phyloP scores from a whole-genome alignment of 2,888 invertebrate species.

The Agrotis segetum region DNA sequence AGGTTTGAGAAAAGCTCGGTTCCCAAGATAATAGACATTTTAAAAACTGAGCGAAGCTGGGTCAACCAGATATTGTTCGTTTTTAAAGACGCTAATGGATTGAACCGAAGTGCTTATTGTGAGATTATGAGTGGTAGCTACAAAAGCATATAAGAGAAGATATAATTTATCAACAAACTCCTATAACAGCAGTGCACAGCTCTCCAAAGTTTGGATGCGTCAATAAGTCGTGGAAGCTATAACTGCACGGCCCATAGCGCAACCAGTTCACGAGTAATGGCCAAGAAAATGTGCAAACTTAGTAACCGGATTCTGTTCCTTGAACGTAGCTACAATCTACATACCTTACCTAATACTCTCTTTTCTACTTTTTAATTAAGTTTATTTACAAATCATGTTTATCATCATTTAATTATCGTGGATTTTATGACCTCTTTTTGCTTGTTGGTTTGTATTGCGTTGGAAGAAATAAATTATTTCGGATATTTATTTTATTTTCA shows the following conservation, averaged over 20 bases:
- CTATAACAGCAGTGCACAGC: slow-evolving; percentile 27
- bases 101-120: too few relatives aligned
- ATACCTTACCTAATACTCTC: too few relatives aligned
- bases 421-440: neutral
- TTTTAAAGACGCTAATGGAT: neutral
- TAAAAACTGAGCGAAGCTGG: too few relatives aligned
- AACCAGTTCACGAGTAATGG: slow-evolving; percentile 74
- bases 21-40: too few relatives aligned
- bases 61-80: too few relatives aligned
- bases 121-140: too few relatives aligned
- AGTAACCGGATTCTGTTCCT: slow-evolving; percentile 79
- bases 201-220: slow-evolving; percentile 72
- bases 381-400: slow-evolving; percentile 10
- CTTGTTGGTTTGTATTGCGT: too few relatives aligned
- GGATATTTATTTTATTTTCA: too few relatives aligned
- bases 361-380: slow-evolving; percentile 14
- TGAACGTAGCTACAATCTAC: slow-evolving; percentile 39
- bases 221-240: slow-evolving; percentile 82
- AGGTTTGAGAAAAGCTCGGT: too few relatives aligned
- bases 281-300: slow-evolving; percentile 80
- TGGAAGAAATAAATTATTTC: too few relatives aligned
- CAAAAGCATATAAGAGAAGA: neutral
- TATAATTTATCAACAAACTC: slow-evolving; percentile 19
- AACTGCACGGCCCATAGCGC: slow-evolving; percentile 81
- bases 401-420: neutral